Evolutionary conservation across 2,888 invertebrate species (phyloP).

Genomic region (Tipula vernalis): DNA sequence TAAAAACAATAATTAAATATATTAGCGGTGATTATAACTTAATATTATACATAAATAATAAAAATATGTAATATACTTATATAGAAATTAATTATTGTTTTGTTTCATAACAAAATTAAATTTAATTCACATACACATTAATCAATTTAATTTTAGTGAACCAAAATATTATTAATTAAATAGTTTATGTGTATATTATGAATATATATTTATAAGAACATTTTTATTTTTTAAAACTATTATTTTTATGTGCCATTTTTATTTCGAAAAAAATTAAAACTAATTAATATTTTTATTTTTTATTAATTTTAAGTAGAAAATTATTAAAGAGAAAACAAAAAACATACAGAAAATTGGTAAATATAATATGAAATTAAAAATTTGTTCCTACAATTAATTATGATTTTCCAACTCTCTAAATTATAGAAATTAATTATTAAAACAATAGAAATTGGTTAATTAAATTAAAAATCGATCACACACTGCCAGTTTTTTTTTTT

Average conservation of each 20-base stretch:
- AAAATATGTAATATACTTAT: neutral
- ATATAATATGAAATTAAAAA: neutral
- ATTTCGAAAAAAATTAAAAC: neutral
- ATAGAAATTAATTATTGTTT: neutral
- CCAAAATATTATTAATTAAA: neutral
- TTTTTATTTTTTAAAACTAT: neutral
- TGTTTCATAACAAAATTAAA: neutral
- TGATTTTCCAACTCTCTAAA: neutral
- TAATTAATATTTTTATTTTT: neutral
- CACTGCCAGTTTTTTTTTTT: neutral
- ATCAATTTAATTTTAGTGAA: neutral
- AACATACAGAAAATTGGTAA: neutral
- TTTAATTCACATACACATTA: neutral
- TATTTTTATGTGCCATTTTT: neutral
- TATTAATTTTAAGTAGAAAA: neutral
- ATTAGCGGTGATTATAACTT: conserved; percentile 1
- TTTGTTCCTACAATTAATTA: neutral
- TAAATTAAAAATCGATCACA: neutral
- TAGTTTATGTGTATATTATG: neutral
- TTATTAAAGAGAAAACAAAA: neutral
- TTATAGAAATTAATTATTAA: neutral
- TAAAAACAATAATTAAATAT: neutral
- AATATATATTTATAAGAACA: neutral
- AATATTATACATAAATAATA: neutral
- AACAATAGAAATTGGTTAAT: neutral